Conservation (phyloP, 1,140 invertebrate genomes). For the Lucilia cuprina region DNA sequence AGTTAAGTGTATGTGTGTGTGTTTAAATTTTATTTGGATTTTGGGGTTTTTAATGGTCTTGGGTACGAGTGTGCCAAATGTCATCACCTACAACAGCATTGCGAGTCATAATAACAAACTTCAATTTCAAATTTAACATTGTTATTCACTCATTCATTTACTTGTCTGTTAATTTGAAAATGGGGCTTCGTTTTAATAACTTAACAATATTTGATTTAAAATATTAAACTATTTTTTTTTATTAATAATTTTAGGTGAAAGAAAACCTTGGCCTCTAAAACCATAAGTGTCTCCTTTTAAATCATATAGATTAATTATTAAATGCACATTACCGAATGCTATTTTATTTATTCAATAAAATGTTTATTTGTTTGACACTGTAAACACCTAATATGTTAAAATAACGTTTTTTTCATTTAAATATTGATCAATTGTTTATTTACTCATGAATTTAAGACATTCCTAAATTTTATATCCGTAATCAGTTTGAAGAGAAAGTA, state of each 20-base stretch:
- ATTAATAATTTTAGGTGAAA: neutral
- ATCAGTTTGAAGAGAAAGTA: neutral
- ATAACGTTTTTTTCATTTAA: too few species aligned
- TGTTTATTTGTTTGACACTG: too few species aligned
- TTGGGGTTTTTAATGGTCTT: neutral
- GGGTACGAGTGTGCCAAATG: slow-evolving; percentile 7
- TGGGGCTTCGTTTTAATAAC: neutral
- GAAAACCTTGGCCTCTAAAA: slow-evolving; percentile 36
- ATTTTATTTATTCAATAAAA: too few species aligned
- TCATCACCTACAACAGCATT: slow-evolving; percentile 8
- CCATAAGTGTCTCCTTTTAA: slow-evolving; percentile 24
- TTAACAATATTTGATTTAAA: neutral
- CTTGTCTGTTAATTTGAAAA: neutral
- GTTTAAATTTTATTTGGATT: too few species aligned
- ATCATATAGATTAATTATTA: too few species aligned
- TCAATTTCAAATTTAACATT: neutral
- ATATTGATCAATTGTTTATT: too few species aligned
- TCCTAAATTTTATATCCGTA: neutral
- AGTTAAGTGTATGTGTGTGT: neutral
- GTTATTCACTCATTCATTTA: neutral
- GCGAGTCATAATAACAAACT: neutral
- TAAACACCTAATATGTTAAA: too few species aligned
- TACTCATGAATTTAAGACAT: too few species aligned
- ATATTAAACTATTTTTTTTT: neutral
- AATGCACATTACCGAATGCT: too few species aligned